phyloP scores from a whole-genome alignment of 2,888 invertebrate species.

The Maniola hyperantus region DNA sequence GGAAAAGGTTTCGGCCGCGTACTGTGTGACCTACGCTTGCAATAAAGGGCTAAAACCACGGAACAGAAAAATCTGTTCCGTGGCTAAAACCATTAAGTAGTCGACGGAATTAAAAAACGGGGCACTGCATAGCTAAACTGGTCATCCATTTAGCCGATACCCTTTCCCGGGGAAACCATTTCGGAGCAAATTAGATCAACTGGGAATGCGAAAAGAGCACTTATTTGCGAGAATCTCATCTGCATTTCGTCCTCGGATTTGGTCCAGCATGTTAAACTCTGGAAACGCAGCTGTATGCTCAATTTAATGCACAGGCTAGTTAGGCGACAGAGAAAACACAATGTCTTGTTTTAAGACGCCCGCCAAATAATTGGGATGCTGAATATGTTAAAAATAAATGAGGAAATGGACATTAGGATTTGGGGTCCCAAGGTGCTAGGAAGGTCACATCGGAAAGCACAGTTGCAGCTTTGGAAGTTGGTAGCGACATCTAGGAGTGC shows the following conservation, averaged over 20 bases:
- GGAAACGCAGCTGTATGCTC: conserved; percentile 25
- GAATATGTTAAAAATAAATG: too few species aligned
- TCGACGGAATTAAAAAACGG: not conserved
- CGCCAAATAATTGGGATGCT: too few species aligned
- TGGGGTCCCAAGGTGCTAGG: too few species aligned
- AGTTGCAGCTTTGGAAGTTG: too few species aligned
- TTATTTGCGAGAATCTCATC: conserved; percentile 34
- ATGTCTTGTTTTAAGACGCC: too few species aligned
- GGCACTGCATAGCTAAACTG: not conserved
- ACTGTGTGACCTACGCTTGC: too few species aligned
- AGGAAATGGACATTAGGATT: too few species aligned
- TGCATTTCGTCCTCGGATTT: conserved; percentile 41
- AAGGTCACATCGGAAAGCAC: too few species aligned
- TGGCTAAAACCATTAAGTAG: not conserved
- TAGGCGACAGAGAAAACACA: not conserved
- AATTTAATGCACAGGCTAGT: not conserved
- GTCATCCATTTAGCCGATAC: not conserved
- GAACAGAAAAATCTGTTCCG: too few species aligned
- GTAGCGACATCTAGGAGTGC: too few species aligned
- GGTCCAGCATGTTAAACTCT: conserved; percentile 45
- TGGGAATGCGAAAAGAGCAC: conserved; percentile 1
- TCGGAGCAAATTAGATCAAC: not conserved
- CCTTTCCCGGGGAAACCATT: not conserved
- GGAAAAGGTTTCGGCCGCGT: too few species aligned
- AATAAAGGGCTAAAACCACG: too few species aligned